Evolutionary conservation across 2,888 invertebrate species (phyloP).

Genomic region (Furcula furcula): DNA sequence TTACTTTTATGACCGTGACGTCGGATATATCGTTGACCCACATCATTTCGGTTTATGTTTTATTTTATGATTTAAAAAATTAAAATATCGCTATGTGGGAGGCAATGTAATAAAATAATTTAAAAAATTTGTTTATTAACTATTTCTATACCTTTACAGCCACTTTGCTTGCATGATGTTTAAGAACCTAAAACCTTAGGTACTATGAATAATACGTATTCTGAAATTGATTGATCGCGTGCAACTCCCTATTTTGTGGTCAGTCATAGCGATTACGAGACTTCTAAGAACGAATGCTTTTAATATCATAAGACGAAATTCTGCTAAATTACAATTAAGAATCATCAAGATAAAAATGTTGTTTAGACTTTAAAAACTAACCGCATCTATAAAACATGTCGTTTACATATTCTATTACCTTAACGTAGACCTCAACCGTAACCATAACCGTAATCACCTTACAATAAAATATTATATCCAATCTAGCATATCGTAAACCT

Average conservation of each 20-base stretch:
- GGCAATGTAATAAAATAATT: background rate
- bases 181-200: too few species aligned
- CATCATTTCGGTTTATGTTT: conserved; percentile 35
- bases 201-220: too few species aligned
- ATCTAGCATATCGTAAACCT: too few species aligned
- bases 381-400: too few species aligned
- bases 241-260: conserved; percentile 12
- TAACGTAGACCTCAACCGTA: too few species aligned
- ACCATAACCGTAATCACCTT: too few species aligned
- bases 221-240: too few species aligned
- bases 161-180: too few species aligned
- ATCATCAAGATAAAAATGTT: conserved; percentile 18
- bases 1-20: conserved; percentile 46
- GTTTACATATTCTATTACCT: too few species aligned
- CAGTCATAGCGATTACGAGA: conserved; percentile 7
- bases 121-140: too few species aligned
- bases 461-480: too few species aligned
- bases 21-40: conserved; percentile 48
- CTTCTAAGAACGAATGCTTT: conserved; percentile 25
- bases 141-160: too few species aligned
- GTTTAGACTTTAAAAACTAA: conserved; percentile 21
- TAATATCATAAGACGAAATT: conserved; percentile 22
- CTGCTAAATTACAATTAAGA: conserved; percentile 21
- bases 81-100: background rate
- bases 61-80: conserved; percentile 1